phyloP scores from a whole-genome alignment of 2,113 vertebrate species.

The Odontophorus gujanensis region DNA sequence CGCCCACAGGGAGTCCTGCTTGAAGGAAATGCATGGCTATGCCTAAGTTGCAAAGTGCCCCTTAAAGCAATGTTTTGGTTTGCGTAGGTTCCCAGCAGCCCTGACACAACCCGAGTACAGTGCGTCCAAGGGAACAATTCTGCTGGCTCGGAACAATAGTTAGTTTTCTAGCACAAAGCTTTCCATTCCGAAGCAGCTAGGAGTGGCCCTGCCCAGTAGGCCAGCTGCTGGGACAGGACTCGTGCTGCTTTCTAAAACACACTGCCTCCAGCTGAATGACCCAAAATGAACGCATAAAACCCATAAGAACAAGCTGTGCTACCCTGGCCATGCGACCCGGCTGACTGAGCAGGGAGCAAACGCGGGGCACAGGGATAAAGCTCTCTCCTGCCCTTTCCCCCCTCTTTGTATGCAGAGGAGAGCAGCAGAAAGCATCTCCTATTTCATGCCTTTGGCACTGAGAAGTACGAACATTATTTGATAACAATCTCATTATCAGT shows the following conservation, averaged over 20 bases:
- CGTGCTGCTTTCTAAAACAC: accelerated
- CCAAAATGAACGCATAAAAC: not conserved
- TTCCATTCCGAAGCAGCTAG: not conserved
- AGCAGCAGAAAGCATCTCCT: constrained; percentile 11
- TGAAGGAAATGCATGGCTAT: not conserved
- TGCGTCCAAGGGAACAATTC: not conserved
- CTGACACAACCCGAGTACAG: not conserved
- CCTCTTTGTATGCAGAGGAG: accelerated
- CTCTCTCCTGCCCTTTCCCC: not conserved
- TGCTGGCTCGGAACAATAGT: not conserved
- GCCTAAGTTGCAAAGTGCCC: not conserved
- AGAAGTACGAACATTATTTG: constrained; percentile 12
- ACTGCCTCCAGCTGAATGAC: accelerated
- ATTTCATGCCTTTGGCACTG: constrained; percentile 38
- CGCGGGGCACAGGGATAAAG: accelerated
- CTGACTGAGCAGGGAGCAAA: accelerated
- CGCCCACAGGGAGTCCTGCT: not conserved
- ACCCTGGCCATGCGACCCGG: accelerated
- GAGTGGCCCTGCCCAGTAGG: accelerated
- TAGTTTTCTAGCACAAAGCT: not conserved
- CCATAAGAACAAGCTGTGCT: not conserved
- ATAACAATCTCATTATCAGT: constrained; percentile 32
- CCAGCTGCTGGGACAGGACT: not conserved
- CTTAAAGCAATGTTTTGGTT: not conserved
- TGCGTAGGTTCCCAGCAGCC: not conserved